Conservation (phyloP, 1,140 invertebrate species). For the Teleogryllus occipitalis region DNA sequence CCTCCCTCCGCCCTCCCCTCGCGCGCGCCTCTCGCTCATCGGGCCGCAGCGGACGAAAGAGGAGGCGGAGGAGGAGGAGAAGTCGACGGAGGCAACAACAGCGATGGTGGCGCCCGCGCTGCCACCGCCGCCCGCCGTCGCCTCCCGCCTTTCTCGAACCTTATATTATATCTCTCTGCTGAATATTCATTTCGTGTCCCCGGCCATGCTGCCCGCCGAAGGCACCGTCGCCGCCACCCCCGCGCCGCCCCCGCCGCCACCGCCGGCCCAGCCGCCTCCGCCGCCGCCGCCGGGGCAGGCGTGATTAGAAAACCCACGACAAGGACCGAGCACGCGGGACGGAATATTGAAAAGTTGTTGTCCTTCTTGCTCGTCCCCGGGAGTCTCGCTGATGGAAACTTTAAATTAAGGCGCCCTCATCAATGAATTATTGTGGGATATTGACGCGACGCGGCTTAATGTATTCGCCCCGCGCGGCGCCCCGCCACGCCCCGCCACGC, state of each 20-base stretch:
- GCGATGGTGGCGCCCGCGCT: background rate
- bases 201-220: background rate
- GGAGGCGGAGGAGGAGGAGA: background rate
- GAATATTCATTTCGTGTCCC: slow-evolving; percentile 4
- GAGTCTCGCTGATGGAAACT: background rate
- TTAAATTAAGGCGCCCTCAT: slow-evolving; percentile 4
- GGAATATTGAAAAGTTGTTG: slow-evolving; percentile 5
- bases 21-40: too few relatives aligned
- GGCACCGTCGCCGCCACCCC: background rate
- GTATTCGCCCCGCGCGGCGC: background rate
- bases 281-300: background rate
- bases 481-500: too few relatives aligned
- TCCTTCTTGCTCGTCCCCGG: background rate
- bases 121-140: background rate
- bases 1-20: too few relatives aligned
- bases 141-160: background rate
- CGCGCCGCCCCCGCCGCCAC: too few relatives aligned
- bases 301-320: background rate
- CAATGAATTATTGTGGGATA: background rate
- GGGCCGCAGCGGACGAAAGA: too few relatives aligned
- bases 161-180: slow-evolving; percentile 5
- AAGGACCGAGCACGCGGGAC: background rate
- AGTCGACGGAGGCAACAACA: background rate
- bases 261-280: too few relatives aligned
- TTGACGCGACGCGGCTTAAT: background rate